Conservation (phyloP, 2,888 invertebrate genomes). For the Morpho helenor region DNA sequence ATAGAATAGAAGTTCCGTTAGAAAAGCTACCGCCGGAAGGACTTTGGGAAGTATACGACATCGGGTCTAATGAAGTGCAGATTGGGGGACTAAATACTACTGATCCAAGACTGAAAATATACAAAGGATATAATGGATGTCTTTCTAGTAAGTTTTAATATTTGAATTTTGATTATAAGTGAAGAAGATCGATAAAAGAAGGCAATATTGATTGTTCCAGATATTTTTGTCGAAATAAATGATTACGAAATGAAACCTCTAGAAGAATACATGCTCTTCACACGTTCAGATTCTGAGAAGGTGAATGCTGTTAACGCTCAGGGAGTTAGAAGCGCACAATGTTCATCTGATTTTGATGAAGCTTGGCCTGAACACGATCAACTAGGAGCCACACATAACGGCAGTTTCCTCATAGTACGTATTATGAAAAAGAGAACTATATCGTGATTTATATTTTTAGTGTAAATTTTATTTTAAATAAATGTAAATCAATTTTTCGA, state of each 20-base stretch:
- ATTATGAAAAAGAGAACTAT: not conserved
- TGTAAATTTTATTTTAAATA: too few relatives aligned
- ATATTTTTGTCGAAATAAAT: constrained; percentile 92
- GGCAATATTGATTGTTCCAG: constrained; percentile 62
- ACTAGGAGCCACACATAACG: constrained; percentile 61
- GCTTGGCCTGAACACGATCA: constrained; percentile 67
- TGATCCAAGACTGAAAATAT: constrained; percentile 89
- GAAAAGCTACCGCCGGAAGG: constrained; percentile 84
- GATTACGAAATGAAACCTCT: constrained; percentile 90
- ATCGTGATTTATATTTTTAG: too few relatives aligned
- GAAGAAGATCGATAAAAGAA: not conserved
- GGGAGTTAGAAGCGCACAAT: constrained; percentile 91
- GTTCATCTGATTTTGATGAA: constrained; percentile 87
- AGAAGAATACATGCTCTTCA: constrained; percentile 95
- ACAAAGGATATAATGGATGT: constrained; percentile 93
- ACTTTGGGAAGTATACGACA: constrained; percentile 82
- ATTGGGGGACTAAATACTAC: constrained; percentile 92
- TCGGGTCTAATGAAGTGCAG: constrained; percentile 89
- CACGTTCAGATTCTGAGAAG: constrained; percentile 89
- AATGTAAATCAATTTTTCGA: too few relatives aligned
- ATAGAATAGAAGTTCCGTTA: constrained; percentile 86
- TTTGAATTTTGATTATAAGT: not conserved
- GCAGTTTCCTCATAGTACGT: constrained; percentile 66
- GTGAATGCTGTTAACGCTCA: constrained; percentile 92
- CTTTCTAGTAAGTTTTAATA: constrained; percentile 86